A percentile compares a stretch with the other conserved stretches of the same genome.
Conservation (phyloP, 1,140 invertebrate genomes). For the Eupristina koningsbergeri region DNA sequence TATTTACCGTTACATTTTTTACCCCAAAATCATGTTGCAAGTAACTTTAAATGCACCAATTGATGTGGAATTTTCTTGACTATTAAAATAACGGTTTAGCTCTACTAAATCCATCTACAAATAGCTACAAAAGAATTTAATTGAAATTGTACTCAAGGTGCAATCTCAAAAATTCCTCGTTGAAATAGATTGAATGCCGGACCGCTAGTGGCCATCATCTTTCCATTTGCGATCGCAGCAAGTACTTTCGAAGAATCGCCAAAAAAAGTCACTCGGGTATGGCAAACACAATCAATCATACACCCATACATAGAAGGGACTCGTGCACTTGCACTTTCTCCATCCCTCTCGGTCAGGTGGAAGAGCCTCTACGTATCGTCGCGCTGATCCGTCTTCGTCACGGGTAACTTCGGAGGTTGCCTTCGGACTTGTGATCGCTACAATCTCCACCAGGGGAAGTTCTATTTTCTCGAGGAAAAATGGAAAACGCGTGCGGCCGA, state of each 20-base stretch:
- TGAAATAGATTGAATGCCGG: too few relatives aligned
- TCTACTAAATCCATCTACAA: neutral
- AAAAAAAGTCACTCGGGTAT: neutral
- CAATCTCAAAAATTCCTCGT: neutral
- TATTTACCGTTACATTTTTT: neutral
- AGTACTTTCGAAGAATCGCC: neutral
- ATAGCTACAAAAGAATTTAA: neutral
- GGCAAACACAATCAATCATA: constrained; percentile 12
- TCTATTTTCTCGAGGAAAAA: neutral
- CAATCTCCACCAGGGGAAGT: neutral
- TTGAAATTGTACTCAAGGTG: neutral
- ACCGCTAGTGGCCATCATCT: neutral
- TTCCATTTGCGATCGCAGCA: neutral
- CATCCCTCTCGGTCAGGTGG: neutral
- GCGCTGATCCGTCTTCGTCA: constrained; percentile 42
- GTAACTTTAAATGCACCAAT: neutral
- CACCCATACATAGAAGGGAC: neutral
- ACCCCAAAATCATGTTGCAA: neutral
- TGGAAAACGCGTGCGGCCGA: neutral
- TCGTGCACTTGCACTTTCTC: neutral
- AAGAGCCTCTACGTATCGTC: neutral
- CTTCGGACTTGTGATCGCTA: neutral
- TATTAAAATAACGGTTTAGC: neutral
- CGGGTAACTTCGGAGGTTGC: neutral
- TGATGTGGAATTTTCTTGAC: neutral